These are phyloP conservation scores for Odontophorus gujanensis DNA, from an alignment of 2,113 vertebrate genomes.

Conservation along the genomic window DNA sequence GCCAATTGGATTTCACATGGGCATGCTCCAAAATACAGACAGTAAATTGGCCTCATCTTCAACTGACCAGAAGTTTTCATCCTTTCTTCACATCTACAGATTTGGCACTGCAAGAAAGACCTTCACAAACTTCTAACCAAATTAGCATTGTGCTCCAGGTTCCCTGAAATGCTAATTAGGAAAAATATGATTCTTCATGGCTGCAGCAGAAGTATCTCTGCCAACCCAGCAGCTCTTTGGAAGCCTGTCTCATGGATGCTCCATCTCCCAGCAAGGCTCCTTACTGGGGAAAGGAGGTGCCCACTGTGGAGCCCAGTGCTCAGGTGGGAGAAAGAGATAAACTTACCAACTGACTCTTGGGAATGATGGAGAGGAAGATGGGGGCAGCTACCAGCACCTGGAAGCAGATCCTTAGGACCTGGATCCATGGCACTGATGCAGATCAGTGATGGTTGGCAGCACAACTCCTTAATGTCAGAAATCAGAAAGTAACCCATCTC, in stretches of 20 bases:
- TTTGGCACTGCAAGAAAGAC: background rate
- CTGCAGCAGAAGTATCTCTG: background rate
- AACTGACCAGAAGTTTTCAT: background rate
- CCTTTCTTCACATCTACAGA: background rate
- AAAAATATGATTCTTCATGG: background rate
- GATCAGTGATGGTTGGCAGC: background rate
- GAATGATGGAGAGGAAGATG: background rate
- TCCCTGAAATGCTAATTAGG: background rate
- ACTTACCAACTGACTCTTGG: fast-evolving
- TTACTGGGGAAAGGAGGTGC: background rate
- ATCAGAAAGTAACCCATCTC: background rate
- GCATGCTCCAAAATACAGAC: background rate
- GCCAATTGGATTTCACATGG: background rate
- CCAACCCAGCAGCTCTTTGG: background rate
- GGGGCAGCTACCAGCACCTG: background rate
- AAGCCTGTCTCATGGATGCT: background rate
- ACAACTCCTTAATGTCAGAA: background rate
- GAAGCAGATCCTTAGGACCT: background rate
- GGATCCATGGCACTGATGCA: background rate
- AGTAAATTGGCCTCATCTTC: background rate
- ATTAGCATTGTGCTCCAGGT: background rate
- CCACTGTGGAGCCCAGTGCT: background rate
- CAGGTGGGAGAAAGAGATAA: background rate
- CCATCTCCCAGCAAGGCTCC: background rate
- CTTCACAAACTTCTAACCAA: background rate